Evolutionary conservation across 2,113 vertebrate species (phyloP).

Genomic region (Axis porcinus): DNA sequence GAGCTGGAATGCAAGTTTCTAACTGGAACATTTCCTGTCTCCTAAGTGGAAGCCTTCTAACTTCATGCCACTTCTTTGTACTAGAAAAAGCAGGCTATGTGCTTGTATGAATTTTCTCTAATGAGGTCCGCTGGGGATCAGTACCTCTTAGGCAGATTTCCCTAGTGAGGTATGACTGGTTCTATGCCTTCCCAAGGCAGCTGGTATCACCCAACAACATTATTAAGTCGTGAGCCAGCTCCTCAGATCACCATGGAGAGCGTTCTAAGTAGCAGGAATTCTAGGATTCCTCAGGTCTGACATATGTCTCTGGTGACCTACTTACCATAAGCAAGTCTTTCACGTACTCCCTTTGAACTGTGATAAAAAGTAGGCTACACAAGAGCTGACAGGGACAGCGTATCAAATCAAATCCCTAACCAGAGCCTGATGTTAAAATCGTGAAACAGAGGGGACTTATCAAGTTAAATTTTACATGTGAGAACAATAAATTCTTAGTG

Average conservation of each 20-base stretch:
- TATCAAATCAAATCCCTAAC: conserved; percentile 37
- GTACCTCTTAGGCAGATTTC: not conserved
- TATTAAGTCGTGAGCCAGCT: not conserved
- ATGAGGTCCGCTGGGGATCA: not conserved
- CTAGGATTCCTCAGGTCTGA: not conserved
- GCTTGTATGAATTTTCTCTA: not conserved
- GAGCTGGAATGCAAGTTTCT: not conserved
- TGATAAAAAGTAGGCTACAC: conserved; percentile 46
- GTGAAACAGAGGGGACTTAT: conserved; percentile 27
- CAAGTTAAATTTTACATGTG: conserved; percentile 26
- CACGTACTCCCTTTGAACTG: conserved; percentile 40
- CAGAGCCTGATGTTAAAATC: conserved; percentile 42
- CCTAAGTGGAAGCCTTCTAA: not conserved
- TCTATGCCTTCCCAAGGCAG: not conserved
- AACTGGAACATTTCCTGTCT: not conserved
- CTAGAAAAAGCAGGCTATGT: not conserved
- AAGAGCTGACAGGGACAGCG: not conserved
- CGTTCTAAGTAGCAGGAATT: not conserved
- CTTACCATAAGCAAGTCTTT: conserved; percentile 22
- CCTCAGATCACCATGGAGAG: not conserved
- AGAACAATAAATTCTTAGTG: not conserved
- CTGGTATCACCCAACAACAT: not conserved
- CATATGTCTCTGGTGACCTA: conserved; percentile 7
- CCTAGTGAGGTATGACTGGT: not conserved
- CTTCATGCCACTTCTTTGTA: not conserved